A percentile compares a stretch with the other conserved stretches of the same genome.
These are phyloP conservation scores for Heptranchias perlo DNA, from an alignment of 2,113 vertebrate genomes.

Conservation along the genomic window DNA sequence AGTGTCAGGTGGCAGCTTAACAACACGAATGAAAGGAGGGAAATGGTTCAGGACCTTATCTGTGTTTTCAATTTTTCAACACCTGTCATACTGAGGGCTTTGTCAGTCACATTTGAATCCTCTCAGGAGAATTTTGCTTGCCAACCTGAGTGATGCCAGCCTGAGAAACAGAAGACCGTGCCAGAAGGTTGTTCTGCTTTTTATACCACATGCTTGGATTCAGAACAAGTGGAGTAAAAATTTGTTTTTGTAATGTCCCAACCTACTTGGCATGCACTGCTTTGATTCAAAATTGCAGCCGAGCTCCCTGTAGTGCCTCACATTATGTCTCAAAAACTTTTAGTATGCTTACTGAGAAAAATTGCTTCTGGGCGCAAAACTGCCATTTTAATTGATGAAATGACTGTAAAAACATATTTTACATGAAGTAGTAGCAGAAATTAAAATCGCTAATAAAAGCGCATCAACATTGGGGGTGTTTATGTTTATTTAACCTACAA, in stretches of 20 bases:
- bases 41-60: constrained; percentile 63
- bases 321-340: constrained; percentile 29
- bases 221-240: constrained; percentile 38
- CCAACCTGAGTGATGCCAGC: constrained; percentile 82
- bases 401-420: neutral
- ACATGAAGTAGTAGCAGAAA: neutral
- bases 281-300: constrained; percentile 22
- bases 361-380: neutral
- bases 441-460: neutral
- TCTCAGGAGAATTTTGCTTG: constrained; percentile 76
- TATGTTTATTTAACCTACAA: neutral
- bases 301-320: constrained; percentile 22
- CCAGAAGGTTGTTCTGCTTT: constrained; percentile 79
- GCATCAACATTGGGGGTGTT: neutral
- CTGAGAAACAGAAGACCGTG: constrained; percentile 80
- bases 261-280: constrained; percentile 33
- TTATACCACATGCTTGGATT: constrained; percentile 52
- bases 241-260: constrained; percentile 38
- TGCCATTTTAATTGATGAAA: neutral
- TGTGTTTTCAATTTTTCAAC: constrained; percentile 62
- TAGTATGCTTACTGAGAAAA: neutral
- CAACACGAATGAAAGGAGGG: constrained; percentile 39
- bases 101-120: constrained; percentile 77
- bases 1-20: constrained; percentile 70
- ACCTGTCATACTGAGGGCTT: constrained; percentile 81